Evolutionary conservation across 2,888 invertebrate species (phyloP), one percentile per base, ranked within the genome.

Genomic region (Uloborus plumipes): DNA sequence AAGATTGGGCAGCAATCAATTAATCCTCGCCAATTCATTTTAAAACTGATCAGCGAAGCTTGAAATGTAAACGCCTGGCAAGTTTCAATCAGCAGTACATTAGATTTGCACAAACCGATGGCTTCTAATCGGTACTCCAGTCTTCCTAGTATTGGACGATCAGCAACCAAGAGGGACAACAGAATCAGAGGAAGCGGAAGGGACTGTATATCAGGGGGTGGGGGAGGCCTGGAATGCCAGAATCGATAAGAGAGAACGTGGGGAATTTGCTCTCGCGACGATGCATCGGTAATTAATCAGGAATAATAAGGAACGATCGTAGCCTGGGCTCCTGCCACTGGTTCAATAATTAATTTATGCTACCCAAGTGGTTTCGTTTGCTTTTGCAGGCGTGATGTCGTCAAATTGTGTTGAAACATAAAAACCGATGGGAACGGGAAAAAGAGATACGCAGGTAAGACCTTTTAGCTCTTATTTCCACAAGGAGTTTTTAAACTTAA

Each of bases 281-380:
- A 58, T 71, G 77, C 77, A 77, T 77, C 77, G 71, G 77, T 77
- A 77, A 77, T 77, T 77, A 77, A 77, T 77, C 77, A 77, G 58
- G 77, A 77, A 77, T 77, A 77, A 77, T 77, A 77, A 77, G 77
- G 70, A 77, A 55, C 50, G 39, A 39, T 11, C 39, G 22, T 62
- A 61, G 76, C 71, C n/a, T 64, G 62, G 69, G 76, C 76, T 69
- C 69, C 69, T 64, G 70, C 77, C 64, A 58, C 62, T 39, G 39
- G 76, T 64, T 77, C 64, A 71, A 77, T 77, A 77, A 77, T 77
- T 77, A 77, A 77, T 77, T 77, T 77, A 77, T 77, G 77, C 77
- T 47, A 11, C 39, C 9, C 39, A 6, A 9, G 9, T 39, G 39
- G 39, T 39, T 39, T 39, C 39, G 39, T 39, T 39, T 39, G 70